phyloP scores from a whole-genome alignment of 2,797 vertebrate species.

The Poecilia wingei region DNA sequence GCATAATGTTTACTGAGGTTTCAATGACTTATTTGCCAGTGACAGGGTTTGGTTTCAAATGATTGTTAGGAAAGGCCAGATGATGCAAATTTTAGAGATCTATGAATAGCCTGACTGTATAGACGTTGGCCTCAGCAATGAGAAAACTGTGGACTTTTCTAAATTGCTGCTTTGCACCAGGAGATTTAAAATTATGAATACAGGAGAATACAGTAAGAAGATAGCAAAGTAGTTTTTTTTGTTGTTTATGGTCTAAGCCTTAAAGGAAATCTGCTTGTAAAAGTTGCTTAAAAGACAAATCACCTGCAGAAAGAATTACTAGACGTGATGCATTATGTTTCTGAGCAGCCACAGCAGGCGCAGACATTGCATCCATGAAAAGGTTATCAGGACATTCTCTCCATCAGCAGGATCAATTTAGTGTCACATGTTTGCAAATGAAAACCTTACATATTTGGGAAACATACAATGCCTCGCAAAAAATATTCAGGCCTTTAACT shows the following conservation, averaged over 20 bases:
- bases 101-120: not conserved
- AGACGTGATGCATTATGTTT: not conserved
- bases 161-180: not conserved
- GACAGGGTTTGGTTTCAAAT: not conserved
- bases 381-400: not conserved
- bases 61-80: constrained; percentile 17
- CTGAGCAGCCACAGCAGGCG: not conserved
- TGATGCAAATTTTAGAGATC: constrained; percentile 10
- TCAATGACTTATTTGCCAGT: not conserved
- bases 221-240: not conserved
- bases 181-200: not conserved
- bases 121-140: not conserved
- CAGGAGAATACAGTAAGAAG: not conserved
- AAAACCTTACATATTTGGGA: not conserved
- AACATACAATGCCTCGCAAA: not conserved
- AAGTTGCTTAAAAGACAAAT: not conserved
- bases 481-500: not conserved
- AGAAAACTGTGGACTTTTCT: not conserved
- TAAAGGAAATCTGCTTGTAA: not conserved
- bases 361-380: not conserved
- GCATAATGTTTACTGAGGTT: not conserved
- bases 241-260: not conserved
- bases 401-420: not conserved
- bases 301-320: not conserved
- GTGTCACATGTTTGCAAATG: not conserved